Evolutionary conservation across 2,888 invertebrate genomes (phyloP).

Genomic region (Dynastes grantii): DNA sequence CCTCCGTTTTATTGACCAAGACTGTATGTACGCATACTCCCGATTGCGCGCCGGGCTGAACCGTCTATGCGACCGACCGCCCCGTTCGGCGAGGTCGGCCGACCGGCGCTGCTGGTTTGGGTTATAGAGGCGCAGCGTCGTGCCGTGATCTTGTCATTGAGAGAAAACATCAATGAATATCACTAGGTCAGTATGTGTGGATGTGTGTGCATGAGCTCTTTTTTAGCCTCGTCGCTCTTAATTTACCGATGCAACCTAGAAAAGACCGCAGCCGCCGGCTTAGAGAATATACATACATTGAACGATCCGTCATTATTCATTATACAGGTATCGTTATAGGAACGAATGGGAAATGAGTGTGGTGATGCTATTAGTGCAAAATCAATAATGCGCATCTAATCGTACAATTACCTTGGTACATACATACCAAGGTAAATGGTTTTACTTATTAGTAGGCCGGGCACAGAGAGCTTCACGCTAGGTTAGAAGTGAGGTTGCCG

Average conservation of each 20-base stretch:
- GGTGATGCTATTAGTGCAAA: too few species aligned
- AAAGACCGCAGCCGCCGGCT: background rate
- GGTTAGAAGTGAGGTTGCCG: too few species aligned
- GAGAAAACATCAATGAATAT: slow-evolving; percentile 63
- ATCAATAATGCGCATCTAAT: too few species aligned
- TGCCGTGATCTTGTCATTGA: slow-evolving; percentile 59
- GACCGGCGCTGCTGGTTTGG: background rate
- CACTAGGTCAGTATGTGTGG: slow-evolving; percentile 61
- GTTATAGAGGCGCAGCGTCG: slow-evolving; percentile 31
- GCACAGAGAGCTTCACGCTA: too few species aligned
- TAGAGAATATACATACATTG: too few species aligned
- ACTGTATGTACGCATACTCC: too few species aligned
- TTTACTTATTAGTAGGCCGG: too few species aligned
- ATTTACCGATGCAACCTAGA: background rate
- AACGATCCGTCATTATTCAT: too few species aligned
- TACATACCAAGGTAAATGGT: background rate
- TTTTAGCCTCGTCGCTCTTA: slow-evolving; percentile 1
- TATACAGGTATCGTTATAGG: background rate
- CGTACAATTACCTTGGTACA: too few species aligned
- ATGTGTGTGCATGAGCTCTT: slow-evolving; percentile 11
- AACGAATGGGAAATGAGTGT: background rate
- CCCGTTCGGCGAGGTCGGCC: background rate
- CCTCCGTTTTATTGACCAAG: too few species aligned
- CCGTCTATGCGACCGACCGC: background rate
- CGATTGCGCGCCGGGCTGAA: background rate